Evolutionary conservation across 2,797 vertebrate species (phyloP).

Genomic region (Alectoris magna): DNA sequence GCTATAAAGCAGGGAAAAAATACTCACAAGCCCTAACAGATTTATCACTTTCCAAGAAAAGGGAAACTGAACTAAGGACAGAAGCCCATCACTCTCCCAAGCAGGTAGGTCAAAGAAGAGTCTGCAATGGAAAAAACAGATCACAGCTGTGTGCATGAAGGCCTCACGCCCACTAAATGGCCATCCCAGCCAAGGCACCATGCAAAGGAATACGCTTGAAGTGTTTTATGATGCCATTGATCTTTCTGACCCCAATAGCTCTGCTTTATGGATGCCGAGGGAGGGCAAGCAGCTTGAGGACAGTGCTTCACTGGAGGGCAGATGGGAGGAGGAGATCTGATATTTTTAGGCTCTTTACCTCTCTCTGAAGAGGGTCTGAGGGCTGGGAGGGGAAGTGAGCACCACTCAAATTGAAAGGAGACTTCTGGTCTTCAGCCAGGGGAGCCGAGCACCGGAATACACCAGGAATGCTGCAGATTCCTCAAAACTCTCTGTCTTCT

Average conservation of each 20-base stretch:
- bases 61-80: neutral
- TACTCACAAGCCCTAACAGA: neutral
- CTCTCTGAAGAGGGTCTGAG: neutral
- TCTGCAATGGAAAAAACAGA: conserved; percentile 23
- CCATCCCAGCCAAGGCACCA: neutral
- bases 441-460: neutral
- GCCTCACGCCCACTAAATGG: neutral
- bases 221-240: neutral
- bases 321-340: neutral
- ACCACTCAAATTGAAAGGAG: neutral
- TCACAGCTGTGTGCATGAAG: neutral
- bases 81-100: neutral
- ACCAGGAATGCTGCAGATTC: neutral
- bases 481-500: conserved; percentile 5
- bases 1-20: neutral
- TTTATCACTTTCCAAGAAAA: neutral
- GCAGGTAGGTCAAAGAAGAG: neutral
- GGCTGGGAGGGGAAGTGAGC: neutral
- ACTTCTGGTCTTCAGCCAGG: conserved; percentile 33
- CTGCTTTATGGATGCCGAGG: neutral
- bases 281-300: neutral
- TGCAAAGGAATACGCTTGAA: neutral
- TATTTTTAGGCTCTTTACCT: neutral
- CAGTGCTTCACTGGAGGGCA: neutral
- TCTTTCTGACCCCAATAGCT: neutral